Evolutionary conservation across 1,140 invertebrate genomes (phyloP).

Genomic region (Matsumurasca onukii): DNA sequence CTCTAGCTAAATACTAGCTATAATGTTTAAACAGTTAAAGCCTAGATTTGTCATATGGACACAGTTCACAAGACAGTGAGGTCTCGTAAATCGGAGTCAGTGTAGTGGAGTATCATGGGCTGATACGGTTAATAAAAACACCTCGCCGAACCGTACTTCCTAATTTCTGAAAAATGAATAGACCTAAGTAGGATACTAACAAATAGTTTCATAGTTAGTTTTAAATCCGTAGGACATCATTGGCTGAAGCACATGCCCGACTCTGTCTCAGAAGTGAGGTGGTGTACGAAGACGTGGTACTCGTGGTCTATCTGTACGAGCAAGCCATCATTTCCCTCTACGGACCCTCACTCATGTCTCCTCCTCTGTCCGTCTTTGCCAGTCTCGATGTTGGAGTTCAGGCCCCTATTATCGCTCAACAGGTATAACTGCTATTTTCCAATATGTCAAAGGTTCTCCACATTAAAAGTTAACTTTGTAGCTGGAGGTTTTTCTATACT

Average conservation of each 20-base stretch:
- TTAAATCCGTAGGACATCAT: conserved; percentile 31
- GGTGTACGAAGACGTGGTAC: conserved; percentile 36
- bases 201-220: neutral
- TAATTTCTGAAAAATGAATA: too few species aligned
- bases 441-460: neutral
- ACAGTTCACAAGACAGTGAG: too few species aligned
- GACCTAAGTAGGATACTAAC: too few species aligned
- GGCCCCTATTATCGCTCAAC: neutral
- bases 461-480: neutral
- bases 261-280: conserved; percentile 34
- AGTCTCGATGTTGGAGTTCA: neutral
- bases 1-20: too few species aligned
- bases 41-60: too few species aligned
- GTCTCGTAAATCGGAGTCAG: too few species aligned
- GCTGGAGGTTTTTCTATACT: neutral
- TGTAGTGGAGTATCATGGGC: too few species aligned
- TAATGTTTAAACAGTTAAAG: too few species aligned
- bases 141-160: too few species aligned
- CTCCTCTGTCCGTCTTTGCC: conserved; percentile 35
- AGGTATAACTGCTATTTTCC: neutral
- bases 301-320: conserved; percentile 39
- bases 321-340: conserved; percentile 32
- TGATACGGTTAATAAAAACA: too few species aligned
- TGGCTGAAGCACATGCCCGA: conserved; percentile 40
- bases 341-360: conserved; percentile 18